Base-by-base conservation (phyloP, 2,888 invertebrate genomes). In the Cheilosia vulpina region DNA sequence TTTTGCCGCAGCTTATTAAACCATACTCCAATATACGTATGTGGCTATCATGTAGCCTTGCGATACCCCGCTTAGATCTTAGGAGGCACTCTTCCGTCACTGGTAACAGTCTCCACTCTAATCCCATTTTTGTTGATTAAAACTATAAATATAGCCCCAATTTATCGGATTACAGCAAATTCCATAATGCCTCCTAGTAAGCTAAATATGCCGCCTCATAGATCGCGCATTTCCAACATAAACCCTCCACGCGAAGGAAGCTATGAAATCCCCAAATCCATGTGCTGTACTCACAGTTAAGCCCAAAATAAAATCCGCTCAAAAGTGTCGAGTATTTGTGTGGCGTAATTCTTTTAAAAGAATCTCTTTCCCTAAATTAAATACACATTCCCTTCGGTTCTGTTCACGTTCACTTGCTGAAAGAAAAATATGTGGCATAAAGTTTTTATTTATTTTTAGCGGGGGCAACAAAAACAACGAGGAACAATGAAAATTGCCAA, bases 351-450 rank as follows among this genome's bases (percentile, higher is more conserved):
- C 57, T 63, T 83, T 57, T 19, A 41, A 2, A 75, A 57, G 75
- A 84, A 84, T 84, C 79, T 80, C 47, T 84, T 84, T 47, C 53
- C 75, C 75, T 60, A 75, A 75, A 84, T 84, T 84, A 79, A 79
- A 84, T 60, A 84, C 53, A 79, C 71, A 84, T 80, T 80, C 65
- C 41, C 15, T 24, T 52, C 24, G 15, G 53, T 79, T 45, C 19
- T 31, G 31, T 31, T 31, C 7, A 31, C 31, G 31, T 68, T 47
- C 52, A 55, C 19, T 34, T 24, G 72, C 73, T 68, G 52, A 84
- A 60, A 79, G 75, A 55, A 60, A 69, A 66, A 75, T 83, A 65
- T 77, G 65, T 21, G 58, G 68, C 72, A 73, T 62, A 78, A 68
- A 50, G 21, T 66, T 77, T 71, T 76, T 63, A 77, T 77, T 77